Evolutionary conservation across 1,140 invertebrate genomes (phyloP), one percentile per base, ranked within the genome.

Genomic region (Orchesella cincta): DNA sequence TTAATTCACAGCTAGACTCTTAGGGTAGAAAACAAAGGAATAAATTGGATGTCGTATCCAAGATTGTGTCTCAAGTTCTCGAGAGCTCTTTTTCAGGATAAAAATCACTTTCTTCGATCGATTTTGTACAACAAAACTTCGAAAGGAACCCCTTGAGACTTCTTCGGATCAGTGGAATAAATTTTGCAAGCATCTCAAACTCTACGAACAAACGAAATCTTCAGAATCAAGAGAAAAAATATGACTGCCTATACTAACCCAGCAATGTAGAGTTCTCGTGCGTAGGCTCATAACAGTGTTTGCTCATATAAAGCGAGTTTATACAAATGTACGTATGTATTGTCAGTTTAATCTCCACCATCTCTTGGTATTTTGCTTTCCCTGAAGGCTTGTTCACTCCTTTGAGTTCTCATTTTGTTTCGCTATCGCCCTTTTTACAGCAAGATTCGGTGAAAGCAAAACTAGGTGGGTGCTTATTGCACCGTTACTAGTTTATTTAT

Each of bases 181-280:
- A 80, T 79, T 79, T 79, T 79, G 76, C 75, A 80, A 46, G 76
- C 77, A 74, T 39, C 73, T 79, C 35, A n/a, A 36, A 35, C 33
- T 14, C 33, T 2, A 28, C 62, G 26, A 67, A 67, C 26, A 33
- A 33, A 67, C 14, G 31, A 67, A 31, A 29, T 29, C 26, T 33
- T 31, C 62, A 67, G 31, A 8, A 2, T 67, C 3, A 67, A 29
- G 2, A 67, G n/a, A 67, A 33, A n/a, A 57, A 57, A 57, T n/a
- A 57, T 57, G 8, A 57, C 52, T n/a, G 23, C 8, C 52, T 14
- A 57, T 23, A 57, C 52, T n/a, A 26, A 12, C 8, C 14, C 8
- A 57, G 52, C 3, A 57, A 57, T 18, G 39, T 8, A n/a, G n/a
- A n/a, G n/a, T n/a, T n/a, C n/a, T n/a, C n/a, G n/a, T n/a, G n/a